Base-by-base conservation (phyloP, 2,113 vertebrate genomes). In the Himantopus leucocephalus region DNA sequence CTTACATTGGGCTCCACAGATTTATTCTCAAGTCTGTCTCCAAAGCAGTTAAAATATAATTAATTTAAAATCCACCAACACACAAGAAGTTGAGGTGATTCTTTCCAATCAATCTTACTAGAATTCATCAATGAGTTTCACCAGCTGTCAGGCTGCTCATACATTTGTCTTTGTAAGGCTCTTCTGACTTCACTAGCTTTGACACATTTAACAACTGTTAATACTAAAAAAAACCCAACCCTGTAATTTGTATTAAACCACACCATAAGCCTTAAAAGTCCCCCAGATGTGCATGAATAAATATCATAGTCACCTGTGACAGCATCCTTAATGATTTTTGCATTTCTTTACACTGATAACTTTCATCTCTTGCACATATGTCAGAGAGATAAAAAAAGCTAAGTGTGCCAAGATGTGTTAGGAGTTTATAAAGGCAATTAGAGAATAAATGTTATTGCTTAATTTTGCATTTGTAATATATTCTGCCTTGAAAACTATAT, bases 231-330 rank as follows among this genome's bases (percentile, higher is more conserved):
- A 87, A 50, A 0, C 1, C 90, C 89, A 71, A 80, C 83, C 94
- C 84, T 90, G 58, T 89, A 90, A 97, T 97, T 97, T 96, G 55
- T 91, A 77, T 90, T 90, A 90, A 96, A 34, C 52, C 43, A 48
- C 29, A 58, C 27, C 67, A 60, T 59, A 94, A 92, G 90, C 62
- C 76, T 93, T 80, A 89, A 39, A 66, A 92, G 68, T 64, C 66
- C 74, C 50, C 76, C 37, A 64, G 52, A 86, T 76, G 66, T 77
- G 39, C 78, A 53, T 92, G 81, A 97, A 97, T 96, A 97, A 96
- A 91, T 85, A 85, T 50, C 68, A 85, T 1, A 83, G 76, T 93
- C 91, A 91, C 70, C 91, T 97, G 73, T 96, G 96, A 97, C 86
- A 95, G 90, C 74, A 74, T 29, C 64, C 50, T 76, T 85, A 96